A percentile compares a stretch with the other conserved stretches of the same genome.
phyloP scores from a whole-genome alignment of 2,113 vertebrate species.

The Melierax canorus region DNA sequence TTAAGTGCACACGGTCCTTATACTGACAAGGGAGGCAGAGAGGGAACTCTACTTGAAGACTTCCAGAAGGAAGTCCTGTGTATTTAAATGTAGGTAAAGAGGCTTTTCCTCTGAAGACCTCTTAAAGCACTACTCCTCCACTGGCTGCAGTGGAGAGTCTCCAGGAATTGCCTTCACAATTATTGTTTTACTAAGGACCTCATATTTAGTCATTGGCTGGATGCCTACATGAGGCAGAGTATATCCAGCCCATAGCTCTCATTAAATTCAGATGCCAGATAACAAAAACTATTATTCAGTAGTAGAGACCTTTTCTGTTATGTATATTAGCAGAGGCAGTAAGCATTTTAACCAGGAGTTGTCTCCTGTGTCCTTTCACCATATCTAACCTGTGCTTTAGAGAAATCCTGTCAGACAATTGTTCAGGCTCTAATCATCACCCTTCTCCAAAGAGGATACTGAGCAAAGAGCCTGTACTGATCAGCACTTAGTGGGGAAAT shows the following conservation, averaged over 20 bases:
- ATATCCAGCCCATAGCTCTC: background rate
- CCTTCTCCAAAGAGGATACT: background rate
- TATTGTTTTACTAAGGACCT: background rate
- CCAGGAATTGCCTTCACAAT: background rate
- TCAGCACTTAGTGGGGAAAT: background rate
- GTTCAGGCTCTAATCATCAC: background rate
- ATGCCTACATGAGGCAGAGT: background rate
- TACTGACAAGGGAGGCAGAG: background rate
- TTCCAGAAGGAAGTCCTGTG: background rate
- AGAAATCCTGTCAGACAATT: background rate
- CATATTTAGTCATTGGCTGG: background rate
- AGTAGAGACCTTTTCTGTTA: background rate
- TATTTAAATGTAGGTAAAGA: background rate
- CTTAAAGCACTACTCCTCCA: background rate
- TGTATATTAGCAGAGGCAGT: background rate
- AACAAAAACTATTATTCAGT: background rate
- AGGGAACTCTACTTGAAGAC: background rate
- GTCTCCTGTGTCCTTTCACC: background rate
- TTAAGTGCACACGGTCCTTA: background rate
- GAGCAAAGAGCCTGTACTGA: background rate
- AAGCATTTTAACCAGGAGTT: background rate
- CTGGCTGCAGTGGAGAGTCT: background rate
- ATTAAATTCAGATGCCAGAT: background rate
- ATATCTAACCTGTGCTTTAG: background rate
- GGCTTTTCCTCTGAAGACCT: background rate